Evolutionary conservation across 2,797 vertebrate genomes (phyloP).

Genomic region (Etheostoma perlongum): DNA sequence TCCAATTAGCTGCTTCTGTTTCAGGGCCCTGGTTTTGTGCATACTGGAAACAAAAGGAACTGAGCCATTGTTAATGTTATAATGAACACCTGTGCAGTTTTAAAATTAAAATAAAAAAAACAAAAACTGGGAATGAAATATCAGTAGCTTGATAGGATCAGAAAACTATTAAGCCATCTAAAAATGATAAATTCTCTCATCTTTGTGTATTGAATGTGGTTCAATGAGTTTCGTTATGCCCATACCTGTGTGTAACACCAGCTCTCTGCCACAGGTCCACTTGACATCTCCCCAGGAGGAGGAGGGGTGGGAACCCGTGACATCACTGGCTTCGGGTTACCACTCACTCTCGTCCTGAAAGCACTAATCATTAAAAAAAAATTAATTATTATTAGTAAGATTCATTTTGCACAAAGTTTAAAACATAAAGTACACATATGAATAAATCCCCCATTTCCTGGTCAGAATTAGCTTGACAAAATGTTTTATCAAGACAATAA

Average conservation of each 20-base stretch:
- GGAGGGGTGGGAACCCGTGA: slow-evolving; percentile 95
- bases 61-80: slow-evolving; percentile 1
- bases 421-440: not conserved
- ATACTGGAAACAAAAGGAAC: not conserved
- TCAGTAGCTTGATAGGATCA: not conserved
- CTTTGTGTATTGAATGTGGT: not conserved
- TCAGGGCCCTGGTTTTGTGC: not conserved
- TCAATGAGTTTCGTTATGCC: not conserved
- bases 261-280: slow-evolving; percentile 97
- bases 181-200: slow-evolving; percentile 1
- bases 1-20: slow-evolving; percentile 6
- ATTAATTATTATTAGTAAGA: not conserved
- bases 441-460: not conserved
- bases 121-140: not conserved
- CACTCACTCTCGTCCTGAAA: slow-evolving; percentile 75
- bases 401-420: slow-evolving; percentile 34
- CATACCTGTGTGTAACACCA: slow-evolving; percentile 99
- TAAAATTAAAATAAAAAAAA: not conserved
- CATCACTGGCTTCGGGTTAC: slow-evolving; percentile 87
- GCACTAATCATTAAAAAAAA: slow-evolving; percentile 63
- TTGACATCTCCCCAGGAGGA: slow-evolving; percentile 95
- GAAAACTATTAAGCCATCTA: not conserved
- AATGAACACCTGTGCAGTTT: slow-evolving; percentile 1
- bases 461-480: not conserved
- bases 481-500: not conserved